Evolutionary conservation across 2,888 invertebrate genomes (phyloP), one percentile per base, ranked within the genome.

Genomic region (Tholera decimalis): DNA sequence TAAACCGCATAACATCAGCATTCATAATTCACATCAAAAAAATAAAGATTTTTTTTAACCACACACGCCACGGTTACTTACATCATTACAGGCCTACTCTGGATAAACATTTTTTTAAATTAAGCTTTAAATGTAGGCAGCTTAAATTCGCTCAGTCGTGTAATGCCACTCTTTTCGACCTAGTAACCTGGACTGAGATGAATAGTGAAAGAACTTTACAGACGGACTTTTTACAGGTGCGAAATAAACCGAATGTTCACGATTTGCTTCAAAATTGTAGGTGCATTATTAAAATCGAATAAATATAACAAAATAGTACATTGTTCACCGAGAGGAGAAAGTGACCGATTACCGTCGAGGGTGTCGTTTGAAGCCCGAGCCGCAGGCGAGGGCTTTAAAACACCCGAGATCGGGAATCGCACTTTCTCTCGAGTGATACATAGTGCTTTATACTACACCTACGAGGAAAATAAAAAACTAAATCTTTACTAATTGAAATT

Each of bases 131-230:
- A 77, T 15, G 35, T 35, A 35, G 5, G 35, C 76, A 75, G 79
- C 68, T 83, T 79, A 79, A 80, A 77, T 80, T 75, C 49, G 28
- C 55, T 41, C 64, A 74, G 72, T 78, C 68, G 60, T 82, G 77
- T 73, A 82, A 70, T 57, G 68, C 78, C 84, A 66, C 83, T 85
- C 75, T 57, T 65, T 76, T 62, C 76, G 85, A 84, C 86, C 87
- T 83, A 86, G 61, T 86, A 80, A 87, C 87, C 86, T 51, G 61
- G 57, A 63, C 64, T 62, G 49, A 43, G 20, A n/a, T 83, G 77
- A 85, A 83, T 83, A 62, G 66, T 72, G 47, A 75, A 62, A 49
- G 24, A 76, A 66, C 43, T 70, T 22, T 22, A 8, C 22, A 49
- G 9, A 2, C 22, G 33, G 6, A 41, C 24, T 41, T 47, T 68